phyloP scores from a whole-genome alignment of 2,113 vertebrate genomes.

The Romanogobio albipinnatus region DNA sequence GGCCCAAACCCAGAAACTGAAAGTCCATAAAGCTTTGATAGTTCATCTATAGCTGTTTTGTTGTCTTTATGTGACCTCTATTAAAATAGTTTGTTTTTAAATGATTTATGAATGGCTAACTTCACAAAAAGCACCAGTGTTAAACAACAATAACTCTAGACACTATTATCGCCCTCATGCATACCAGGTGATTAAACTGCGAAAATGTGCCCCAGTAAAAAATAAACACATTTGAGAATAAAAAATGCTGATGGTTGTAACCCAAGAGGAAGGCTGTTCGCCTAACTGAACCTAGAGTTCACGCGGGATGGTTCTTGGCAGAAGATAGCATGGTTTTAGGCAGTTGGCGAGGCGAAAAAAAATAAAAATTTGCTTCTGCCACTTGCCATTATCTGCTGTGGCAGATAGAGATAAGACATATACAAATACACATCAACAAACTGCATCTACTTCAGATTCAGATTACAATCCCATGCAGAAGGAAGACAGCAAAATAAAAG shows the following conservation, averaged over 20 bases:
- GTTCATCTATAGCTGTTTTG: not conserved
- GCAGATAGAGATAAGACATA: not conserved
- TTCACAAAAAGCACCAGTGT: not conserved
- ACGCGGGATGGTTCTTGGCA: not conserved
- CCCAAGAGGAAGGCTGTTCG: slow-evolving; percentile 11
- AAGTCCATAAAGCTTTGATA: not conserved
- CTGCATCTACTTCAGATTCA: slow-evolving; percentile 11
- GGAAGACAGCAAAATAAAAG: not conserved
- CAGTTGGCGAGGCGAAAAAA: not conserved
- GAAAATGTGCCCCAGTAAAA: slow-evolving; percentile 14
- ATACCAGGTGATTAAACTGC: slow-evolving; percentile 21
- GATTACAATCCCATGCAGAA: not conserved
- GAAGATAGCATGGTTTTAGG: slow-evolving; percentile 3
- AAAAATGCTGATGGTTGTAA: slow-evolving; percentile 31
- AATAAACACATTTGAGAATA: slow-evolving; percentile 33
- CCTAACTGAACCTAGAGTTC: slow-evolving; percentile 1
- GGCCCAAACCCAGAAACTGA: not conserved
- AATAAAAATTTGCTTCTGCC: slow-evolving; percentile 15
- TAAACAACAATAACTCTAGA: not conserved
- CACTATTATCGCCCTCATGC: not conserved
- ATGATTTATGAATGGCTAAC: not conserved
- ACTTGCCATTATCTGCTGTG: not conserved
- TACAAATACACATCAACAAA: slow-evolving; percentile 1
- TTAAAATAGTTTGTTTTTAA: not conserved
- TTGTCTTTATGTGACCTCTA: not conserved